Base-by-base conservation (phyloP, 2,113 vertebrate genomes). In the Turdus rufiventris region DNA sequence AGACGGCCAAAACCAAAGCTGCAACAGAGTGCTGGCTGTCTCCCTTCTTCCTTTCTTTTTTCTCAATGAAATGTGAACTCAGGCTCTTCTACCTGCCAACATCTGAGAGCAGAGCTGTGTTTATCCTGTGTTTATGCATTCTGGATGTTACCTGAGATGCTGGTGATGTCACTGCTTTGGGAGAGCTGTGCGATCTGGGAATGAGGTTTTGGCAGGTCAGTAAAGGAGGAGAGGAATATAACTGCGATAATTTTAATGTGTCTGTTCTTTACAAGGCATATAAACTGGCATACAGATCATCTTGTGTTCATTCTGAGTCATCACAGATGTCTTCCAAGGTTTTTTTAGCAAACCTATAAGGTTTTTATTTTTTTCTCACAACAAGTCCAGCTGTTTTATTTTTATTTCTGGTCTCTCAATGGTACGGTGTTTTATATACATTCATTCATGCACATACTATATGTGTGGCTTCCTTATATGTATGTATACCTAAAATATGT, bases 191-290 rank as follows among this genome's bases (percentile, higher is more conserved):
- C 1, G 5, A 61, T 89, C 67, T 92, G 88, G 65, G 66, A 21
- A 70, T 95, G 85, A 93, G 68, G 79, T 71, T 81, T 91, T 80
- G 86, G 85, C 81, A 96, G 93, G 89, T 91, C 75, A 89, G 89
- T 91, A 92, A 94, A 97, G 89, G 87, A 94, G 91, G 72, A 73
- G 68, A 45, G 67, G 43, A 73, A 77, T 91, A 58, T 18, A 86
- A 63, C 77, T 51, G 54, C 5, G 15, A 57, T 67, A 65, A 58
- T 96, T 88, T 40, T 67, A 76, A 71, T 73, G 73, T 50, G 80
- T 81, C 45, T 85, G 50, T 76, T 90, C 87, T 91, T 93, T 25
- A 84, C 61, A 94, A 90, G 63, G 29, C 47, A 19, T 74, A 45
- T 72, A 76, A 92, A 67, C 48, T 19, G 25, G 12, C 71, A 61